Evolutionary conservation across 2,797 vertebrate species (phyloP), one percentile per base, ranked within the genome.

Genomic region (Hozukius guyotensis): DNA sequence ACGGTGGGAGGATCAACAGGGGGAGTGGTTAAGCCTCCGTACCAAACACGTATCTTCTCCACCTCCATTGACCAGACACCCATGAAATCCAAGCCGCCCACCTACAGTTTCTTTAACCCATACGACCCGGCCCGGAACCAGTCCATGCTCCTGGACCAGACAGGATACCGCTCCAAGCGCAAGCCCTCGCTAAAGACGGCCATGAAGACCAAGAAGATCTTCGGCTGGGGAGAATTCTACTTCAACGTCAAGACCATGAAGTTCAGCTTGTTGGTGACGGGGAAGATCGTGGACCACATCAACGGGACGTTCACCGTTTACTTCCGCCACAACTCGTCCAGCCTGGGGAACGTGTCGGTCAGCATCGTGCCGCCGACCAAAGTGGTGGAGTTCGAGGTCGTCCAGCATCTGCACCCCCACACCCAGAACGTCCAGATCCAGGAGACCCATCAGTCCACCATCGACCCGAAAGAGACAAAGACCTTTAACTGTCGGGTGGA

Each of bases 171-270:
- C 10, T 90, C 95, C 67, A 98, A 97, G 73, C 97, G 97, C 88
- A 98, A 98, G 90, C 97, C 97, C 22, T 92, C 94, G 0, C 91
- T 97, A 85, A 99, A 99, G 56, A 97, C 97, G 0, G 88, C 96
- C 63, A 93, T 95, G 94, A 98, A 98, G 83, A 95, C 96, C 89
- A 98, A 98, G 93, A 99, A 99, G 94, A 98, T 98, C 75, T 99
- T 99, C 0, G 98, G 98, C 64, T 99, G 98, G 98, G 98, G 98
- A 1, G 97, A 99, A 89, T 99, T 99, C 95, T 99, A 98, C 95
- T 97, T 99, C 89, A 98, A 97, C 49, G 97, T 99, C 89, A 97
- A 97, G 85, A 98, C 97, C 0, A 87, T 97, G 78, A 99, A 99
- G 86, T 99, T 99, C 94, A 99, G 96, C 74, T 95, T 99, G 36